A percentile compares a stretch with the other conserved stretches of the same genome.
Conservation (phyloP, 2,797 vertebrate genomes). For the Orientallactaga sibirica region DNA sequence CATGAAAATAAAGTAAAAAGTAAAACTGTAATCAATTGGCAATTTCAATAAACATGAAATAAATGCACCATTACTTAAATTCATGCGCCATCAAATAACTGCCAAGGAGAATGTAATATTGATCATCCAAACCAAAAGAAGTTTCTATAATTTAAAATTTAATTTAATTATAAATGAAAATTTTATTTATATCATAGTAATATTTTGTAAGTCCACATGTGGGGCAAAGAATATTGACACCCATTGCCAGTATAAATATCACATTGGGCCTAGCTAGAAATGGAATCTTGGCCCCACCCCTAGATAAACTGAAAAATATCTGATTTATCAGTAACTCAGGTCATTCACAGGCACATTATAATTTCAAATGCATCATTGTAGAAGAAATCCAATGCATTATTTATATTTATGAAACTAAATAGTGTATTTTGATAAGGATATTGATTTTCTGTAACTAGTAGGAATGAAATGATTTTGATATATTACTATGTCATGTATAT, state of each 20-base stretch:
- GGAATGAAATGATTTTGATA: background rate
- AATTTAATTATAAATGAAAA: background rate
- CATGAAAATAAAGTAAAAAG: background rate
- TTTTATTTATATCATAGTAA: background rate
- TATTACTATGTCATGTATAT: background rate
- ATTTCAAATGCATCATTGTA: background rate
- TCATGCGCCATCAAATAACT: background rate
- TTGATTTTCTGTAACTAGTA: background rate
- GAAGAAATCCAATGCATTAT: background rate
- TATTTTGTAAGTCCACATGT: background rate
- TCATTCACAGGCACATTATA: background rate
- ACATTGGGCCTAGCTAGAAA: background rate
- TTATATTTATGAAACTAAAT: background rate
- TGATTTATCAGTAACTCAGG: background rate
- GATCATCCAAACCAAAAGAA: background rate
- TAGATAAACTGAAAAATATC: background rate
- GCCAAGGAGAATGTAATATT: background rate
- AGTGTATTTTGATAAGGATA: background rate
- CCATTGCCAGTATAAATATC: background rate
- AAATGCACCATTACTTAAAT: constrained; percentile 1
- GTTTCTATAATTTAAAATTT: constrained; percentile 14
- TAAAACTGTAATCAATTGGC: constrained; percentile 30
- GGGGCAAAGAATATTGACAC: background rate
- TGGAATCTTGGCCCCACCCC: background rate
- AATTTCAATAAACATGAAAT: background rate